Evolutionary conservation across 2,888 invertebrate species (phyloP), one percentile per base, ranked within the genome.

Genomic region (Nephrocerus scutellatus): DNA sequence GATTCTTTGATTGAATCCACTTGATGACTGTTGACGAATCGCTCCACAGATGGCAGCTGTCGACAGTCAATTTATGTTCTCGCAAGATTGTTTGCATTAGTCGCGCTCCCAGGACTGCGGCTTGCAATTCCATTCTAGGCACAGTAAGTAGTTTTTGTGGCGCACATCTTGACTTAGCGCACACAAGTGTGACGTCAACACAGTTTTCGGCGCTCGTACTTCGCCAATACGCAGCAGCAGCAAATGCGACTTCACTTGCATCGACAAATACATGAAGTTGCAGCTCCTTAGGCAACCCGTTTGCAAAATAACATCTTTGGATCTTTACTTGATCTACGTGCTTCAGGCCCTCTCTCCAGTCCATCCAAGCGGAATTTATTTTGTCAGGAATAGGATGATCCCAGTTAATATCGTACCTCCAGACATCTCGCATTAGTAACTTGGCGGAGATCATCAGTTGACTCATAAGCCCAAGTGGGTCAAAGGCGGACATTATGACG

Each of bases 1-100:
- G 43, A 3, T 42, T 35, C 12, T 49, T 44, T 6, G 44, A 44
- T 16, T 36, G 19, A 16, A 55, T 37, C 52, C 54, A 54, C 13
- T 40, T 36, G 12, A 52, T 15, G 4, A 43, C 37, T 6, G 39
- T 33, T 15, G 15, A 7, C 2, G 28, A 33, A 15, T 45, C 36
- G 14, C 23, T 39, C 44, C 44, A 45, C 2, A 45, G 26, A 2
- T 34, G 3, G n/a, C 15, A 30, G 2, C 20, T 10, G 10, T 10
- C 32, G 22, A 41, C 20, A 15, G 9, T n/a, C 2, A 46, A 9
- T 7, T 28, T n/a, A 16, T 40, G 40, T 8, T 35, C n/a, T 13
- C 35, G 32, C 0, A 32, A 8, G 6, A 43, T 37, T 2, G 30
- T 35, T 4, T 30, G 23, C 24, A 30, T 28, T 6, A 46, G 25